phyloP scores from a whole-genome alignment of 92 coral and sea anemone genomes.

The Porites lobata region DNA sequence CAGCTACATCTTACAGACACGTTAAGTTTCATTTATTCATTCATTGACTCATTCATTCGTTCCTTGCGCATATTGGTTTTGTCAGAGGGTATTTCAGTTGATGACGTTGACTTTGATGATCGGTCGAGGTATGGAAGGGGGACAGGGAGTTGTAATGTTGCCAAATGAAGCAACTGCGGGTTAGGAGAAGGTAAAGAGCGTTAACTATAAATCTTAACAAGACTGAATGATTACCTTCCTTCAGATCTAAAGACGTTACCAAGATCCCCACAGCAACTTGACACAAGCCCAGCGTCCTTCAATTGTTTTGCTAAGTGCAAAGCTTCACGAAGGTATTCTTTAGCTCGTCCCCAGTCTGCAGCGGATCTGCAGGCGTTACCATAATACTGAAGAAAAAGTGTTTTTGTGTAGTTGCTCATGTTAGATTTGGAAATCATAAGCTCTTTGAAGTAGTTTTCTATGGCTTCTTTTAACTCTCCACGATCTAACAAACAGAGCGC shows the following conservation, averaged over 20 bases:
- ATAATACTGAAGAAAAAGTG: conserved; percentile 66
- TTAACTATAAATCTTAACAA: background rate
- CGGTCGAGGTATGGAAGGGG: too few relatives aligned
- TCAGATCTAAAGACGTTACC: conserved; percentile 82
- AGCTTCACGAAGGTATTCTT: conserved; percentile 67
- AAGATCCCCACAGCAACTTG: conserved; percentile 77
- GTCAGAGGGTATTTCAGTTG: too few relatives aligned
- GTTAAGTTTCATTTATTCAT: too few relatives aligned
- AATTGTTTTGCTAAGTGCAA: conserved; percentile 47
- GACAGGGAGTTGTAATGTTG: too few relatives aligned
- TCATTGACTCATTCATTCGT: too few relatives aligned
- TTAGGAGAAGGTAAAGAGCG: too few relatives aligned
- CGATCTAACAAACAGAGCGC: conserved; percentile 74
- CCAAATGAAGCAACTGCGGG: too few relatives aligned
- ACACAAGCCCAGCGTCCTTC: conserved; percentile 55
- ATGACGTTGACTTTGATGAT: too few relatives aligned
- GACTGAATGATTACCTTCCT: conserved; percentile 53
- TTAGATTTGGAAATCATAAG: conserved; percentile 40
- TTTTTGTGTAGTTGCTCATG: conserved; percentile 44
- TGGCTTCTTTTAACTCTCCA: conserved; percentile 69
- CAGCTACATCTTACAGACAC: too few relatives aligned
- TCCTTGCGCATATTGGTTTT: too few relatives aligned
- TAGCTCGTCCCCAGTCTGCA: conserved; percentile 79
- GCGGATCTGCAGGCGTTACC: conserved; percentile 78
- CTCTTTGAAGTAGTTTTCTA: conserved; percentile 50